A percentile compares a stretch with the other conserved stretches of the same genome.
These are phyloP conservation scores for Liodrosophila aerea DNA, from an alignment of 2,888 invertebrate genomes.

Conservation along the genomic window DNA sequence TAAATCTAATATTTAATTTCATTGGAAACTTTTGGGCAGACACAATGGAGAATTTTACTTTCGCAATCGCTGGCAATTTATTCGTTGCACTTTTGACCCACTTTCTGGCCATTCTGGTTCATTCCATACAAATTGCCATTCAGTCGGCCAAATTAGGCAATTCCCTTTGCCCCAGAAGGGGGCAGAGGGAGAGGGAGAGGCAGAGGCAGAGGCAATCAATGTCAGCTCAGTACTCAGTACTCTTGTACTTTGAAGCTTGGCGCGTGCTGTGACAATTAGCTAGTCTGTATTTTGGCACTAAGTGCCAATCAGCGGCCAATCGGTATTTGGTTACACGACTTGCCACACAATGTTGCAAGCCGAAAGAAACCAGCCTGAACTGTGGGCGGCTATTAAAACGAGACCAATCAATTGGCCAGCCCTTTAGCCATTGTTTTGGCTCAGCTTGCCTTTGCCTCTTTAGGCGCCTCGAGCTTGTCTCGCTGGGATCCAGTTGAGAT, in stretches of 20 bases:
- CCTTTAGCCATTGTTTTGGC: constrained; percentile 50
- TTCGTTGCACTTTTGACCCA: constrained; percentile 61
- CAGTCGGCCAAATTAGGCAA: constrained; percentile 31
- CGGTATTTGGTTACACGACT: constrained; percentile 44
- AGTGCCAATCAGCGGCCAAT: constrained; percentile 64
- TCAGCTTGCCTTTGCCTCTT: constrained; percentile 37
- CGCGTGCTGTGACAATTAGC: constrained; percentile 67
- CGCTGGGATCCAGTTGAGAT: neutral
- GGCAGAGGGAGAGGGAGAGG: too few species aligned
- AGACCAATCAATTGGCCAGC: constrained; percentile 63
- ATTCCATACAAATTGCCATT: constrained; percentile 21
- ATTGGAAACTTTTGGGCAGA: neutral
- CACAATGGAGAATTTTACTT: constrained; percentile 4
- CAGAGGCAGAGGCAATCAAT: constrained; percentile 44
- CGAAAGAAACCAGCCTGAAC: constrained; percentile 13
- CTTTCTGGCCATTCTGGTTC: constrained; percentile 28
- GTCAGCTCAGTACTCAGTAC: too few species aligned
- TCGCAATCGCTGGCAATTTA: constrained; percentile 6
- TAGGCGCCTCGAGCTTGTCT: constrained; percentile 23
- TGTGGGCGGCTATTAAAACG: constrained; percentile 56
- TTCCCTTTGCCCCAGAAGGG: constrained; percentile 33
- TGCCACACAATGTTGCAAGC: constrained; percentile 54
- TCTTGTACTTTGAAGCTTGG: constrained; percentile 38
- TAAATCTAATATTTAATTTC: neutral
- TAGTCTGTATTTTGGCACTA: constrained; percentile 35